Percentiles rank a stretch among this genome's conserved stretches.
These are phyloP conservation scores for Drosophila leonis DNA, from an alignment of 2,888 invertebrate genomes.

Conservation along the genomic window DNA sequence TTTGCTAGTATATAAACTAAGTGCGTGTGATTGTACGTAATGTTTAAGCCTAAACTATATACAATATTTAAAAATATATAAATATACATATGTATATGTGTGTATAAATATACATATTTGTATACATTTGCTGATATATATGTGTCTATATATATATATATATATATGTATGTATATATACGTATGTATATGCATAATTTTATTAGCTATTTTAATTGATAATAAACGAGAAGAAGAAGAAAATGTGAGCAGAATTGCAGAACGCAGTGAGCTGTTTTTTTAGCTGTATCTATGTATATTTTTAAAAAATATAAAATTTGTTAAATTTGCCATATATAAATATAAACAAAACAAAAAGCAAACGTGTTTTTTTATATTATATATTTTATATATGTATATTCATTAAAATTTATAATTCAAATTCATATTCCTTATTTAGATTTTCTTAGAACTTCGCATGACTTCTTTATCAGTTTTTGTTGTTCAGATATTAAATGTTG, in stretches of 20 bases:
- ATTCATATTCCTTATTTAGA: too few relatives aligned
- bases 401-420: not conserved
- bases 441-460: not conserved
- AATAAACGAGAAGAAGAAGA: slow-evolving; percentile 22
- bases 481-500: not conserved
- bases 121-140: slow-evolving; percentile 26
- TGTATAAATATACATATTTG: slow-evolving; percentile 32
- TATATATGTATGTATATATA: slow-evolving; percentile 31
- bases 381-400: not conserved
- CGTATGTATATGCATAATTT: slow-evolving; percentile 48
- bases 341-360: slow-evolving; percentile 58
- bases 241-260: slow-evolving; percentile 44
- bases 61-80: slow-evolving; percentile 40
- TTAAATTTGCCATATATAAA: slow-evolving; percentile 82
- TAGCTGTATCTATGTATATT: slow-evolving; percentile 75
- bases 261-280: slow-evolving; percentile 52
- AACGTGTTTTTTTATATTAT: not conserved
- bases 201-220: slow-evolving; percentile 54
- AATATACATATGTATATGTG: slow-evolving; percentile 18
- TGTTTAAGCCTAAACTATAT: slow-evolving; percentile 59
- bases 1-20: slow-evolving; percentile 68
- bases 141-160: slow-evolving; percentile 34
- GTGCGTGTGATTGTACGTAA: slow-evolving; percentile 79
- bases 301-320: slow-evolving; percentile 70
- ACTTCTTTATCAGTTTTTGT: not conserved